These are phyloP conservation scores for Thumatha senex DNA, from an alignment of 2,888 invertebrate genomes.

Conservation along the genomic window DNA sequence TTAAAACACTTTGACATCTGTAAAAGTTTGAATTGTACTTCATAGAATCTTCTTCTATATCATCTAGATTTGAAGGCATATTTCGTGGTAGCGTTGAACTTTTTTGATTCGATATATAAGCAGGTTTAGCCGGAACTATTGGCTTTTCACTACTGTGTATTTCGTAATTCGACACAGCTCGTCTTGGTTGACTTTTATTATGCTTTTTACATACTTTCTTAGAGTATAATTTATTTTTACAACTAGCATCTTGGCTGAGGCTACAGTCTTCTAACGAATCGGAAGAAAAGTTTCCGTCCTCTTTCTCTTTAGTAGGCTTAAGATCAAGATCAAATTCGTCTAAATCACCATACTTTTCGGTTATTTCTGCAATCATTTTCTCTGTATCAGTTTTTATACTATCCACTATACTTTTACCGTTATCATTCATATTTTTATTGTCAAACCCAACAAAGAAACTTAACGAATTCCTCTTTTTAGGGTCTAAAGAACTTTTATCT, in stretches of 20 bases:
- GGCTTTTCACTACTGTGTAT: constrained; percentile 83
- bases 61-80: constrained; percentile 80
- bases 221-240: constrained; percentile 76
- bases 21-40: constrained; percentile 69
- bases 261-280: constrained; percentile 90
- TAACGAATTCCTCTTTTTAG: constrained; percentile 84
- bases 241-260: constrained; percentile 79
- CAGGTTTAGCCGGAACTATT: constrained; percentile 64
- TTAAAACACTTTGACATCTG: constrained; percentile 77
- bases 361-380: constrained; percentile 86
- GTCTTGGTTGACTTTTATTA: constrained; percentile 80
- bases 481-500: constrained; percentile 69
- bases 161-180: constrained; percentile 91
- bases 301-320: constrained; percentile 73
- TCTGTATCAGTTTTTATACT: constrained; percentile 86
- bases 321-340: constrained; percentile 77
- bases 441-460: constrained; percentile 87
- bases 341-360: constrained; percentile 85
- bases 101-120: constrained; percentile 63
- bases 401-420: constrained; percentile 83
- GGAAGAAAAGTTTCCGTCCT: constrained; percentile 89
- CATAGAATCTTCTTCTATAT: constrained; percentile 78
- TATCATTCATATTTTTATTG: constrained; percentile 65
- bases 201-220: constrained; percentile 82
- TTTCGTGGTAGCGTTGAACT: constrained; percentile 78